Evolutionary conservation across 2,888 invertebrate species (phyloP).

Genomic region (Nephrocerus scutellatus): DNA sequence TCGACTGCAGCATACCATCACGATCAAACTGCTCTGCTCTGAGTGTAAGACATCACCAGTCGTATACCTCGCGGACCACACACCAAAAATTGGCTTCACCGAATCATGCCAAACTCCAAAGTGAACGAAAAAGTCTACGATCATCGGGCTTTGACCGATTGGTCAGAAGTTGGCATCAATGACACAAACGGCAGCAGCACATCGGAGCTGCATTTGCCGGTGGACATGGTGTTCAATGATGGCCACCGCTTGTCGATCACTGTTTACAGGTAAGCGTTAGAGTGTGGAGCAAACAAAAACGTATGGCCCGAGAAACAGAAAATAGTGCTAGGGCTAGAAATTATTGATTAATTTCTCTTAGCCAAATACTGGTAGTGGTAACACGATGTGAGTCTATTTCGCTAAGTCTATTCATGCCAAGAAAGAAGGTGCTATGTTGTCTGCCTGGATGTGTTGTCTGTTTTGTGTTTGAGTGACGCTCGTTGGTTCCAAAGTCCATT

Average conservation of each 20-base stretch:
- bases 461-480: no score
- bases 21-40: no score
- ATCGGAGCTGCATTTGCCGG: conserved; percentile 39
- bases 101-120: conserved; percentile 30
- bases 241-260: conserved; percentile 76
- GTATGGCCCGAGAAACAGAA: neutral
- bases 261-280: conserved; percentile 55
- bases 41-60: no score
- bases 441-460: no score
- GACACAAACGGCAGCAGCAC: conserved; percentile 36
- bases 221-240: conserved; percentile 78
- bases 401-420: no score
- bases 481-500: no score
- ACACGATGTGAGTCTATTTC: no score
- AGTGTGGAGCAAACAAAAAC: neutral
- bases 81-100: neutral
- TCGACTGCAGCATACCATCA: no score
- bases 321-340: neutral
- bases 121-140: conserved; percentile 43
- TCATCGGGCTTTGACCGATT: conserved; percentile 42
- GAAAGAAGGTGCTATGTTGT: no score
- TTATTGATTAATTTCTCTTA: no score
- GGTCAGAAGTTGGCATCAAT: conserved; percentile 38
- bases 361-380: no score
- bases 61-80: no score